Base-by-base conservation (phyloP, 1,140 invertebrate species). In the Hylaeus anthracinus region DNA sequence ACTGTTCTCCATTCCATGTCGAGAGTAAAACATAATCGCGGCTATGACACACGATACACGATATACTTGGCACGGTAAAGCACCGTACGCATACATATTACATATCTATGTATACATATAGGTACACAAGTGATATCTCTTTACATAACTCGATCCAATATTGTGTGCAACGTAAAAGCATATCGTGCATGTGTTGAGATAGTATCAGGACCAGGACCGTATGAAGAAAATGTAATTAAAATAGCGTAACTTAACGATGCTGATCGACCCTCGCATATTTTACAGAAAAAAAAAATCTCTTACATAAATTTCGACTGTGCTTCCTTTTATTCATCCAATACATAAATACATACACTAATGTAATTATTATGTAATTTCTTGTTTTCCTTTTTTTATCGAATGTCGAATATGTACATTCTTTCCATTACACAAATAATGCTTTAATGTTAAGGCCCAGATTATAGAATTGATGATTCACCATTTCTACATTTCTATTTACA, bases 1-100 rank as follows among this genome's bases (percentile, higher is more conserved):
- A 93, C 86, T 74, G 89, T 93, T 82, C 81, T 90, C 92, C 92
- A 93, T 89, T 93, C 92, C 92, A 94, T 93, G 78, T 70, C 45
- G 69, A 26, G 51, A 5, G 12, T 60, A 60, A 51, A 45, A 55
- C 41, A 90, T 89, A 67, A 72, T 90, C 26, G 26, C 26, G 26
- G 26, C 26, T 82, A 56, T 61, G 64, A 76, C 41, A 61, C 51
- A 53, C 56, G 37, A 64, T 77, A 61, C 51, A 53, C 56, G 37
- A 64, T 77, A 67, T 58, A 72, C 43, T 61, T 74, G 26, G 26
- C 53, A 73, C 56, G n/a, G 5, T 26, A 75, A 51, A 70, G 5
- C 48, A 58, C 43, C 37, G 60, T 43, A 65, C 48, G 14, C 26
- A 48, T 39, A 48, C 26, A 26, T 26, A 26, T 26, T 26, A 26